Conservation (phyloP, 2,888 invertebrate species). For the Loripinus fragilis region DNA sequence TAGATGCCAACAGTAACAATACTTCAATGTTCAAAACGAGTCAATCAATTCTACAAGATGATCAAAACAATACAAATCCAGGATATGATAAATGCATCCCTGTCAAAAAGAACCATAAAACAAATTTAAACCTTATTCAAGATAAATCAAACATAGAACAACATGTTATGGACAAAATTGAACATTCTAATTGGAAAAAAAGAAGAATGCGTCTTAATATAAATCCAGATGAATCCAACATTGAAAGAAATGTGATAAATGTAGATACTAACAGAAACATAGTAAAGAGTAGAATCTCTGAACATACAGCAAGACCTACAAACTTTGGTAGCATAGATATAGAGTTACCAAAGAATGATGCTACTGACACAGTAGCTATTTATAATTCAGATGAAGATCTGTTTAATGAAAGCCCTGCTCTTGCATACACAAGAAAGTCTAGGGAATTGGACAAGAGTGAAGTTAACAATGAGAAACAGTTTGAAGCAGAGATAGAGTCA, state of each 20-base stretch:
- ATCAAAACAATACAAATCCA: neutral
- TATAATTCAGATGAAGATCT: neutral
- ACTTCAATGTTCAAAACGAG: neutral
- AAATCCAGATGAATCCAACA: no score
- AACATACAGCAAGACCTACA: no score
- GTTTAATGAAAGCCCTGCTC: neutral
- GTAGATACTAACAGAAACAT: no score
- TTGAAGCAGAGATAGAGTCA: neutral
- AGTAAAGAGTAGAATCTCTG: no score
- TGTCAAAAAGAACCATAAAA: neutral
- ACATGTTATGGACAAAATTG: neutral
- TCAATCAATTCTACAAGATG: neutral
- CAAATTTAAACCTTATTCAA: neutral
- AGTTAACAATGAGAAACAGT: no score
- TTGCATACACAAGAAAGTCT: neutral
- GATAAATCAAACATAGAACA: neutral
- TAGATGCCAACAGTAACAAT: neutral
- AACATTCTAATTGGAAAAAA: no score
- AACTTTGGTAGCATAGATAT: no score
- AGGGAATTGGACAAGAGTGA: neutral
- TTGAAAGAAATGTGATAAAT: no score
- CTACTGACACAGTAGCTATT: no score
- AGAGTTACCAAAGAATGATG: no score
- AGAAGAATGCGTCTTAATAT: no score
- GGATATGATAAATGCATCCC: neutral